These are phyloP conservation scores for Drosophila azteca DNA, from an alignment of 1,140 invertebrate genomes.

Conservation along the genomic window DNA sequence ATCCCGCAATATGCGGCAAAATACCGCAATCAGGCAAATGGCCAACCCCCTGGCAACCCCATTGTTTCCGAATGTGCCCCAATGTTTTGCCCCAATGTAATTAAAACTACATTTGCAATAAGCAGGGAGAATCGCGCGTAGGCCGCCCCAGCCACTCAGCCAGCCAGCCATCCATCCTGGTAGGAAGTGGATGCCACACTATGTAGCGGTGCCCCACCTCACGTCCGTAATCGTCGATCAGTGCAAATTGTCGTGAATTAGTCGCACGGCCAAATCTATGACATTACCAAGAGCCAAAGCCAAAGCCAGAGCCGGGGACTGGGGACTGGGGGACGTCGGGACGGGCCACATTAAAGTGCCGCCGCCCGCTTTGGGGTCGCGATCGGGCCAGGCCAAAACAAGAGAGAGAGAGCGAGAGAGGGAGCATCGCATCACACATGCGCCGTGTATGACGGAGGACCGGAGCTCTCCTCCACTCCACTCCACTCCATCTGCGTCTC, in stretches of 20 bases:
- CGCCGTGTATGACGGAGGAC: slow-evolving; percentile 71
- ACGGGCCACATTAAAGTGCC: slow-evolving; percentile 45
- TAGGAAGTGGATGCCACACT: slow-evolving; percentile 44
- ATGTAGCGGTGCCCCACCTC: not conserved
- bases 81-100: slow-evolving; percentile 73
- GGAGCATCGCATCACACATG: slow-evolving; percentile 79
- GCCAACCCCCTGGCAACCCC: slow-evolving; percentile 24
- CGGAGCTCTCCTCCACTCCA: slow-evolving; percentile 2
- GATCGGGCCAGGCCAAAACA: slow-evolving; percentile 38
- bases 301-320: too few species aligned
- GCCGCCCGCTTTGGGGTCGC: slow-evolving; percentile 42
- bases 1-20: slow-evolving; percentile 43
- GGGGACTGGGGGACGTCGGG: slow-evolving; percentile 17
- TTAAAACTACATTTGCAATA: slow-evolving; percentile 77
- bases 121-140: slow-evolving; percentile 60
- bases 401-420: slow-evolving; percentile 2
- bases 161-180: not conserved
- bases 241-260: slow-evolving; percentile 78
- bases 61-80: slow-evolving; percentile 63
- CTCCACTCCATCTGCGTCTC: not conserved
- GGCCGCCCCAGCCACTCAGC: slow-evolving; percentile 9
- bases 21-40: slow-evolving; percentile 77
- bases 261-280: slow-evolving; percentile 45
- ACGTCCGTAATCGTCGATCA: slow-evolving; percentile 63
- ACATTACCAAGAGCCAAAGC: slow-evolving; percentile 40